These are phyloP conservation scores for Heterodera carotae DNA, from an alignment of 1,140 invertebrate species.

Conservation along the genomic window DNA sequence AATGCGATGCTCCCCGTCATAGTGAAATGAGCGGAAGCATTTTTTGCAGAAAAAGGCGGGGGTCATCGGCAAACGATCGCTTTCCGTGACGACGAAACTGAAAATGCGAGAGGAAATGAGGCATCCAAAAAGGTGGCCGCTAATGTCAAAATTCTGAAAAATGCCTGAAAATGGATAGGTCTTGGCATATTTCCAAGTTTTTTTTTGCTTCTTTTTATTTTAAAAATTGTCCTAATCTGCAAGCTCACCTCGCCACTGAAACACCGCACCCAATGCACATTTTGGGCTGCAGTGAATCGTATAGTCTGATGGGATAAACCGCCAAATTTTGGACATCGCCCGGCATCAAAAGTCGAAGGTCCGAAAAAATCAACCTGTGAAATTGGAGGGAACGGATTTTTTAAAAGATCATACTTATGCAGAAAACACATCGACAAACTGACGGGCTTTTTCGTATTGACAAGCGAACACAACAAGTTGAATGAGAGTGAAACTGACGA, in stretches of 20 bases:
- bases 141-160: too few relatives aligned
- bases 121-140: constrained; percentile 13
- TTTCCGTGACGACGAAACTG: constrained; percentile 60
- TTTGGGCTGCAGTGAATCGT: constrained; percentile 37
- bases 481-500: too few relatives aligned
- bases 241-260: constrained; percentile 48
- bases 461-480: too few relatives aligned
- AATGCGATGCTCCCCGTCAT: constrained; percentile 44
- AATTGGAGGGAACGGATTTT: too few relatives aligned
- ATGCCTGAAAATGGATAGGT: too few relatives aligned
- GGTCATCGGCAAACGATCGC: constrained; percentile 53
- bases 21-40: constrained; percentile 58
- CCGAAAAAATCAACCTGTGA: constrained; percentile 64
- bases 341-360: constrained; percentile 54
- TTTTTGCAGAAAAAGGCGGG: constrained; percentile 53
- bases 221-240: too few relatives aligned
- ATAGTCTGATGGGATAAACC: constrained; percentile 54
- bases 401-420: too few relatives aligned
- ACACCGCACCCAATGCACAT: constrained; percentile 49
- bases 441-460: too few relatives aligned
- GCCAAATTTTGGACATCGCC: constrained; percentile 46
- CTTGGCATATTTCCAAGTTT: too few relatives aligned
- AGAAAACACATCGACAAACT: too few relatives aligned
- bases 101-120: constrained; percentile 29
- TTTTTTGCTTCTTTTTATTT: too few relatives aligned